phyloP scores from a whole-genome alignment of 2,888 invertebrate species.

The Tachystola acroxantha region DNA sequence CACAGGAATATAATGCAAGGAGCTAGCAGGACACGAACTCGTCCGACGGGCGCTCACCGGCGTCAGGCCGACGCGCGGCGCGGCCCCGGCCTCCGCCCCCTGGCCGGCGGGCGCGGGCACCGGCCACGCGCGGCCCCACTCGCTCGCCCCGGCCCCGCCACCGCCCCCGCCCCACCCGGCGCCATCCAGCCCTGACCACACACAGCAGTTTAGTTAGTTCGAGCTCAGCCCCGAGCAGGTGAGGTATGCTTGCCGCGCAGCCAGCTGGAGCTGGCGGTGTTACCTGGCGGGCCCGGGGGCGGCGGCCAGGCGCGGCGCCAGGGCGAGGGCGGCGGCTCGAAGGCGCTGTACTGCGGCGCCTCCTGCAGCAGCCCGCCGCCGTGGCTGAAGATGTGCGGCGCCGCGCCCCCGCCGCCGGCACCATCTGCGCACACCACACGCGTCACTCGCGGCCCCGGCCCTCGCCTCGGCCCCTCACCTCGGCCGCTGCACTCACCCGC shows the following conservation, averaged over 20 bases:
- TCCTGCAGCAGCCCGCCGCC: conserved; percentile 82
- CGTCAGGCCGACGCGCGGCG: conserved; percentile 26
- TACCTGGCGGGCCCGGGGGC: neutral
- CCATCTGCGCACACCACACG: conserved; percentile 14
- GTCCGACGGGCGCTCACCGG: neutral
- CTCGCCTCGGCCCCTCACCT: neutral
- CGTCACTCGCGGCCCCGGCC: neutral
- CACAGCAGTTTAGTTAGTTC: neutral
- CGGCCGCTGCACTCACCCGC: conserved; percentile 21
- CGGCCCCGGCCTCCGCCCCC: neutral
- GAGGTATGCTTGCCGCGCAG: too few relatives aligned
- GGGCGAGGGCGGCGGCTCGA: conserved; percentile 33
- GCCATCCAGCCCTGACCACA: conserved; percentile 11
- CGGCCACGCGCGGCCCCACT: conserved; percentile 32
- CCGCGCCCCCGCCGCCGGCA: conserved; percentile 52
- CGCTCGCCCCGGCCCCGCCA: conserved; percentile 19
- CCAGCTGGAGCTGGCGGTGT: neutral
- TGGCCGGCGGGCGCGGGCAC: conserved; percentile 48
- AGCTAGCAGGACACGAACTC: too few relatives aligned
- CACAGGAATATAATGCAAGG: too few relatives aligned
- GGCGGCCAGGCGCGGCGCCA: conserved; percentile 18
- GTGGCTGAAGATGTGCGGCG: conserved; percentile 85
- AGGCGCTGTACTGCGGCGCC: conserved; percentile 34
- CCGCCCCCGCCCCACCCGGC: conserved; percentile 18
- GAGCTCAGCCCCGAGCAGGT: too few relatives aligned